phyloP scores from a whole-genome alignment of 1,140 invertebrate species.

The Aradophagus sp. region DNA sequence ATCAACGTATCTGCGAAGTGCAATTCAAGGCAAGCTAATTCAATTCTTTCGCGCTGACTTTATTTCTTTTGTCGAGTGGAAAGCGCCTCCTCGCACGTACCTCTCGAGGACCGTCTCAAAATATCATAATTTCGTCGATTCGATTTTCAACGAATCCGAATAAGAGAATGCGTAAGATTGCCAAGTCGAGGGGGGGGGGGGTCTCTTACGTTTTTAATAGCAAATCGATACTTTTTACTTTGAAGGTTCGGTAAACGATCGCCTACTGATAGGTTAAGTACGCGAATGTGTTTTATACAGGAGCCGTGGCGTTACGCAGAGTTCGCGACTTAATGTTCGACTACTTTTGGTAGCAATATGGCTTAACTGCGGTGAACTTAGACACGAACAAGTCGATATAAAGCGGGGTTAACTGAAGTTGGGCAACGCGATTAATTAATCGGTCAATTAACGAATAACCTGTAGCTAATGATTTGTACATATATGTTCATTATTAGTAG shows the following conservation, averaged over 20 bases:
- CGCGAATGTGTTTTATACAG: background rate
- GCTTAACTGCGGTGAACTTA: constrained; percentile 9
- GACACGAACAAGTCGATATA: constrained; percentile 14
- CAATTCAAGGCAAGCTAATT: constrained; percentile 48
- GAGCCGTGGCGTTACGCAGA: background rate
- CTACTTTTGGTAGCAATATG: constrained; percentile 13
- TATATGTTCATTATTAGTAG: too few species aligned
- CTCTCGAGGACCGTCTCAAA: background rate
- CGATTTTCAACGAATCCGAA: too few species aligned
- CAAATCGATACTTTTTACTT: too few species aligned
- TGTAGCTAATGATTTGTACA: too few species aligned
- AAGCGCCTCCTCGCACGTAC: too few species aligned
- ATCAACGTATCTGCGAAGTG: constrained; percentile 50
- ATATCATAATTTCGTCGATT: background rate
- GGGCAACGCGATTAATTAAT: too few species aligned
- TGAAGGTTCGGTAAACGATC: too few species aligned
- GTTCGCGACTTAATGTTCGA: constrained; percentile 9
- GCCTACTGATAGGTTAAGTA: constrained; percentile 1
- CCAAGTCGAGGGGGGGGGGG: too few species aligned
- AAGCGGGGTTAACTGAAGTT: constrained; percentile 9
- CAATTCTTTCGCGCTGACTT: constrained; percentile 39
- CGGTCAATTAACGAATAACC: too few species aligned
- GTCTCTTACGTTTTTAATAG: too few species aligned
- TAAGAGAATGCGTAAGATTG: too few species aligned
- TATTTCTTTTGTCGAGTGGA: constrained; percentile 14